A percentile compares a stretch with the other conserved stretches of the same genome.
Evolutionary conservation across 2,113 vertebrate genomes (phyloP).

Genomic region (Corvus hawaiiensis): DNA sequence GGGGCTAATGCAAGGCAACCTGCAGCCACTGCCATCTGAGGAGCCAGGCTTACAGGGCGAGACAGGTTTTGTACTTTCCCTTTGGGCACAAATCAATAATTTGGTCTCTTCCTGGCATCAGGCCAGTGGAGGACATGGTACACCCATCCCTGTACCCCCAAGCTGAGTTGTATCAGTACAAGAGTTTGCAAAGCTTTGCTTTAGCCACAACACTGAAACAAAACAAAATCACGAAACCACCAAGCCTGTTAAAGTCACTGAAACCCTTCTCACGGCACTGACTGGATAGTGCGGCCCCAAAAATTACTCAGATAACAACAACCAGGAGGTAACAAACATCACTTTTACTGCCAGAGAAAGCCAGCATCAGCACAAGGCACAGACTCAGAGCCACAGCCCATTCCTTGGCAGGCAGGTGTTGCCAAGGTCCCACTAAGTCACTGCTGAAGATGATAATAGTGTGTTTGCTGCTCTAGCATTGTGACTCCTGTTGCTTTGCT

Average conservation of each 20-base stretch:
- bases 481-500: background rate
- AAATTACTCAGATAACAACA: background rate
- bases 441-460: background rate
- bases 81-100: background rate
- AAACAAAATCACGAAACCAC: background rate
- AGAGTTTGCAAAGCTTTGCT: background rate
- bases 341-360: background rate
- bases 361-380: background rate
- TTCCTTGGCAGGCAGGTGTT: background rate
- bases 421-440: background rate
- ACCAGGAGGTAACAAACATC: background rate
- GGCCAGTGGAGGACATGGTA: background rate
- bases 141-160: background rate
- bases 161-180: background rate
- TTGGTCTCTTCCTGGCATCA: background rate
- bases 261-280: accelerated
- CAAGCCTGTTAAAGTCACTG: background rate
- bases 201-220: background rate
- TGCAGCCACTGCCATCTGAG: accelerated
- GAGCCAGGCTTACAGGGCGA: background rate
- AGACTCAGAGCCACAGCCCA: background rate
- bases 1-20: background rate
- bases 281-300: background rate
- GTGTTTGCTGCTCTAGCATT: background rate
- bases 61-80: background rate